Conservation (phyloP, 2,888 invertebrate species). For the Apotomis capreana region DNA sequence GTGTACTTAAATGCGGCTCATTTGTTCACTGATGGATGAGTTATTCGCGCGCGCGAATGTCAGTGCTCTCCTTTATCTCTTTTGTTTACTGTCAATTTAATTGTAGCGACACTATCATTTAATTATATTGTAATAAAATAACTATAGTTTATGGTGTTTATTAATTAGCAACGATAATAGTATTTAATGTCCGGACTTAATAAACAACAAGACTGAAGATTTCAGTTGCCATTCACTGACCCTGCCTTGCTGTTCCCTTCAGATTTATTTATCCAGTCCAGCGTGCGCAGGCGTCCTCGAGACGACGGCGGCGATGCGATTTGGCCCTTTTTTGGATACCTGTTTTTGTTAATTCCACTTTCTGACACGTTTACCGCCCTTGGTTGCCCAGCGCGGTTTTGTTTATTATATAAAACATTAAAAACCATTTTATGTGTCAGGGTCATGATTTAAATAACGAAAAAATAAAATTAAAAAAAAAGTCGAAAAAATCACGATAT, state of each 20-base stretch:
- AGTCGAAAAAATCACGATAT: too few relatives aligned
- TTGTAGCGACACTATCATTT: neutral
- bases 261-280: constrained; percentile 59
- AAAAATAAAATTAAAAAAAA: too few relatives aligned
- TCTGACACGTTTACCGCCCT: neutral
- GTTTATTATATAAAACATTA: neutral
- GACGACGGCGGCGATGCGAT: too few relatives aligned
- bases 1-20: neutral
- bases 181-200: neutral
- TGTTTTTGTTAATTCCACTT: constrained; percentile 14
- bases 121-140: neutral
- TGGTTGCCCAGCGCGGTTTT: neutral
- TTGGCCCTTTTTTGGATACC: constrained; percentile 1
- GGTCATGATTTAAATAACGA: too few relatives aligned
- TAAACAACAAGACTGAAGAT: neutral
- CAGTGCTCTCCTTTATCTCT: neutral
- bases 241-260: constrained; percentile 61
- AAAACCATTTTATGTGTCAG: neutral
- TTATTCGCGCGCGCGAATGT: neutral
- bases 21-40: neutral
- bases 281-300: too few relatives aligned
- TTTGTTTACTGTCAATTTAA: constrained; percentile 11
- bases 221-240: too few relatives aligned
- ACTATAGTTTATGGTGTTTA: neutral
- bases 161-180: neutral